phyloP scores from a whole-genome alignment of 2,888 invertebrate genomes.

The Podotricha telesiphe region DNA sequence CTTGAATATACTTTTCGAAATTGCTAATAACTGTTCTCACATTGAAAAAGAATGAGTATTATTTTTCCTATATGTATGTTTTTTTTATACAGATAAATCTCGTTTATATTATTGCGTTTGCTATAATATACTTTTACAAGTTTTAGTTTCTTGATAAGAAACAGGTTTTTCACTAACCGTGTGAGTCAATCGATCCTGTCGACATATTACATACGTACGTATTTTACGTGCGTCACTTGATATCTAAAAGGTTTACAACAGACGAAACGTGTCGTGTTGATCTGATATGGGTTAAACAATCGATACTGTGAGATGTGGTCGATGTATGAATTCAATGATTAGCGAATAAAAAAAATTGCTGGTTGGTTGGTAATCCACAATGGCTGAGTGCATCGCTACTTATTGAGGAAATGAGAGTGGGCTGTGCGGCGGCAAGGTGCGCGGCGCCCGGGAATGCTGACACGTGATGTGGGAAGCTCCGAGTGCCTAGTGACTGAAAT shows the following conservation, averaged over 20 bases:
- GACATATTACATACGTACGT: conserved; percentile 12
- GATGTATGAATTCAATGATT: conserved; percentile 17
- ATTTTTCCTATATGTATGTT: too few species aligned
- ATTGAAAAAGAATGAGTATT: background rate
- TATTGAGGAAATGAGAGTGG: background rate
- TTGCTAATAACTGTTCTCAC: background rate
- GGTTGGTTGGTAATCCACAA: background rate
- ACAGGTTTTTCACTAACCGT: conserved; percentile 21
- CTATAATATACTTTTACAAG: conserved; percentile 1
- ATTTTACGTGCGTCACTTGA: conserved; percentile 29
- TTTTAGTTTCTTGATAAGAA: conserved; percentile 22
- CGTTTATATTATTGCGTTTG: background rate
- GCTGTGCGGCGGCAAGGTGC: conserved; percentile 22
- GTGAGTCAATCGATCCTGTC: conserved; percentile 22
- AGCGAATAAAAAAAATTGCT: conserved; percentile 10
- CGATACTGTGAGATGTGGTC: background rate
- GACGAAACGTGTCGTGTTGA: conserved; percentile 20
- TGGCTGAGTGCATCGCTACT: conserved; percentile 4
- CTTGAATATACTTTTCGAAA: background rate
- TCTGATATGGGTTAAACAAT: conserved; percentile 14
- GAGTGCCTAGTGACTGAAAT: conserved; percentile 65
- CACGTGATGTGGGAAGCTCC: conserved; percentile 51
- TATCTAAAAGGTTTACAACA: conserved; percentile 33
- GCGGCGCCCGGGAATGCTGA: conserved; percentile 52
- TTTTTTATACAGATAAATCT: background rate